phyloP scores from a whole-genome alignment of 2,113 vertebrate species.

The Oceanites oceanicus region DNA sequence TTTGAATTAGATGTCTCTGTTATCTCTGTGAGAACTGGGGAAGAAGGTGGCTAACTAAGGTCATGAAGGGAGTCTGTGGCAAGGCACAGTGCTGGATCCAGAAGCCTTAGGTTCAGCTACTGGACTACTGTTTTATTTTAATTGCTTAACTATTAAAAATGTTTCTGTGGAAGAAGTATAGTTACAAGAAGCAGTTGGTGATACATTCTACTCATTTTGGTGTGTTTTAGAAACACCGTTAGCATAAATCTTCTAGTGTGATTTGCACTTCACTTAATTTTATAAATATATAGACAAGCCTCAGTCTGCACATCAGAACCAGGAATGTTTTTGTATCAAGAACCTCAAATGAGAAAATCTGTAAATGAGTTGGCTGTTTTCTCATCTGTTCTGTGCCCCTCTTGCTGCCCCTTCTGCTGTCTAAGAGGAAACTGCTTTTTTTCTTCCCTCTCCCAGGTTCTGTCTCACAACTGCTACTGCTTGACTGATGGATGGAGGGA shows the following conservation, averaged over 20 bases:
- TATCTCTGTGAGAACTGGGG: not conserved
- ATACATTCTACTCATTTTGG: slow-evolving; percentile 70
- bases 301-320: slow-evolving; percentile 73
- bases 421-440: slow-evolving; percentile 58
- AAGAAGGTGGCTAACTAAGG: not conserved
- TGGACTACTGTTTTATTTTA: not conserved
- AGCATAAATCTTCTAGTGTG: slow-evolving; percentile 73
- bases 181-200: slow-evolving; percentile 67
- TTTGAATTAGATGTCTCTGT: slow-evolving; percentile 27
- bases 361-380: slow-evolving; percentile 73
- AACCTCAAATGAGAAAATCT: slow-evolving; percentile 74
- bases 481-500: slow-evolving; percentile 57
- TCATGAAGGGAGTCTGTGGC: not conserved
- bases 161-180: slow-evolving; percentile 36
- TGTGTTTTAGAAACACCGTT: slow-evolving; percentile 73
- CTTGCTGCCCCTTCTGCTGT: slow-evolving; percentile 73
- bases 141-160: slow-evolving; percentile 54
- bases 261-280: slow-evolving; percentile 74
- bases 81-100: not conserved
- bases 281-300: slow-evolving; percentile 74
- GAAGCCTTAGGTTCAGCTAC: not conserved
- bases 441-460: slow-evolving; percentile 28
- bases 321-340: slow-evolving; percentile 73
- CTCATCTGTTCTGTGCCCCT: slow-evolving; percentile 73
- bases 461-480: slow-evolving; percentile 66